Evolutionary conservation across 2,797 vertebrate genomes (phyloP).

Genomic region (Echeneis naucrates): DNA sequence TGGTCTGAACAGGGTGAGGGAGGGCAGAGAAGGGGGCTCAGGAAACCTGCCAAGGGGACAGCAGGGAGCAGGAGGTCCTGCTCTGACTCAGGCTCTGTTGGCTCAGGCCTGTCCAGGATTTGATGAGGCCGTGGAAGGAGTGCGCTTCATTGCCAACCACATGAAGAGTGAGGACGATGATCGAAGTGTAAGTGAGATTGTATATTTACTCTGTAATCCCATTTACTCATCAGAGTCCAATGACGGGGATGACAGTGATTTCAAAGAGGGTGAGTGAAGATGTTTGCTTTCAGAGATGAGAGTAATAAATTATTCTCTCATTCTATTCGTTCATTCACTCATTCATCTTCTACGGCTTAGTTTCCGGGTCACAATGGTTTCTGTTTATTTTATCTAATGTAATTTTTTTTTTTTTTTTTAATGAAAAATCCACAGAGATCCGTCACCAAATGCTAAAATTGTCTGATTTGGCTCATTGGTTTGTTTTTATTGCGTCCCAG

Average conservation of each 20-base stretch:
- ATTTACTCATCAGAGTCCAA: background rate
- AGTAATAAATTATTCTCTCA: background rate
- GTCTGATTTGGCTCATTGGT: background rate
- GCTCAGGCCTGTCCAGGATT: slow-evolving; percentile 82
- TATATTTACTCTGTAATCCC: background rate
- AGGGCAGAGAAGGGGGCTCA: slow-evolving; percentile 70
- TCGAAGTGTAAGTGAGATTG: slow-evolving; percentile 90
- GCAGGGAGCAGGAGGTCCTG: slow-evolving; percentile 73
- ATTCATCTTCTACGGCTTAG: no score
- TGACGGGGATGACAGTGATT: background rate
- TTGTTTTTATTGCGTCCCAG: background rate
- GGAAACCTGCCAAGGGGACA: slow-evolving; percentile 76
- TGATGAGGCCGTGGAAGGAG: slow-evolving; percentile 81
- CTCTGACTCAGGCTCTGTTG: slow-evolving; percentile 87
- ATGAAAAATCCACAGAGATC: background rate
- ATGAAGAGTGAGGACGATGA: slow-evolving; percentile 97
- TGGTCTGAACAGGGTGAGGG: slow-evolving; percentile 86
- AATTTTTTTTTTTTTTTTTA: background rate
- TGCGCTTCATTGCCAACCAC: slow-evolving; percentile 89
- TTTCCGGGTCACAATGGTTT: no score
- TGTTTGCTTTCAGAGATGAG: background rate
- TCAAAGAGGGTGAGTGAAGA: no score
- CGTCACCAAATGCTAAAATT: background rate
- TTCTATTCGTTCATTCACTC: no score
- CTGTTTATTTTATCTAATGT: no score